A percentile compares a stretch with the other conserved stretches of the same genome.
phyloP scores from a whole-genome alignment of 2,797 vertebrate genomes.

The Enteromius thamalakanensis region DNA sequence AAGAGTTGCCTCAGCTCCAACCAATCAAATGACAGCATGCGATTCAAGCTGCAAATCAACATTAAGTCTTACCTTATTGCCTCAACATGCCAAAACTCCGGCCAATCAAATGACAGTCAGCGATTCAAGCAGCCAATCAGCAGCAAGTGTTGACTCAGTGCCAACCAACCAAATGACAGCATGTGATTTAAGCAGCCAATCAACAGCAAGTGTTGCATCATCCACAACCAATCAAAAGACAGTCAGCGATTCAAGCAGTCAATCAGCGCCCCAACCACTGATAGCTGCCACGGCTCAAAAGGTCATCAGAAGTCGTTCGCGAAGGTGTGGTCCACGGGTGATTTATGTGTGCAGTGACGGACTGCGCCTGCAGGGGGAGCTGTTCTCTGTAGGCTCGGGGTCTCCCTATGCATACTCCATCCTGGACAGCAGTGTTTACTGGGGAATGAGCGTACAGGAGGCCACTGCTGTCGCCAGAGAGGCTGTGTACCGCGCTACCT shows the following conservation, averaged over 20 bases:
- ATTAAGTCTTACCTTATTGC: not conserved
- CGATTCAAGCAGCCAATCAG: too few species aligned
- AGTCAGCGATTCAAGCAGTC: too few species aligned
- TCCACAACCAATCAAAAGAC: not conserved
- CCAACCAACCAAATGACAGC: not conserved
- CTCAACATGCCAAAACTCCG: not conserved
- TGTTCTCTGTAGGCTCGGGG: conserved; percentile 79
- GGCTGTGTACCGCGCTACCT: conserved; percentile 75
- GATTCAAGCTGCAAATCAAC: not conserved
- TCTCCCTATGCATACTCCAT: conserved; percentile 78
- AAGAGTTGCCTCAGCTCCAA: not conserved
- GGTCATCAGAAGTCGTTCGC: not conserved
- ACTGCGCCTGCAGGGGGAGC: conserved; percentile 68
- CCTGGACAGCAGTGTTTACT: conserved; percentile 70
- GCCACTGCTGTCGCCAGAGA: conserved; percentile 67
- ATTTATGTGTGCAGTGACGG: conserved; percentile 79
- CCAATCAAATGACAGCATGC: not conserved
- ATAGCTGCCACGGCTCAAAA: not conserved
- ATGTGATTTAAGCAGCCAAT: not conserved
- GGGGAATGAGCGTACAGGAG: conserved; percentile 66
- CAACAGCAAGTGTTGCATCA: not conserved
- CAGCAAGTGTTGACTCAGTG: not conserved
- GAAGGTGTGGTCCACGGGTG: conserved; percentile 66
- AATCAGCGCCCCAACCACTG: not conserved
- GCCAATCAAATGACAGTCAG: too few species aligned